Evolutionary conservation across 2,797 vertebrate species (phyloP).

Genomic region (Rallus crepitans): DNA sequence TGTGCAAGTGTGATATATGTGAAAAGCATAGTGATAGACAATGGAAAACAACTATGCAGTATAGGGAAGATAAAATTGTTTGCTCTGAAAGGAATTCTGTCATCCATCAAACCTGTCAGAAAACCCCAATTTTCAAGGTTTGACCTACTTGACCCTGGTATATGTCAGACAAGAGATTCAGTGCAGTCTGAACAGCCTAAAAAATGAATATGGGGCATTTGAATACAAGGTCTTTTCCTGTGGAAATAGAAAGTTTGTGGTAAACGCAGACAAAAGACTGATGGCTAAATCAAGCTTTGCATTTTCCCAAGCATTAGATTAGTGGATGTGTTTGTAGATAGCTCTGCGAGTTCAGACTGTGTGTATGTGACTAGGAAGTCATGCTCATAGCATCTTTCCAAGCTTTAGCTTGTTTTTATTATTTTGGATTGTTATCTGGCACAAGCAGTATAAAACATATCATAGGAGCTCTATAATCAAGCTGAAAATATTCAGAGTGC

Average conservation of each 20-base stretch:
- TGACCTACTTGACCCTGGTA: neutral
- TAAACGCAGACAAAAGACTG: neutral
- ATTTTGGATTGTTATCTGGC: neutral
- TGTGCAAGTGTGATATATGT: neutral
- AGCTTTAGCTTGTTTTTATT: neutral
- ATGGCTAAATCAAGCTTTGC: neutral
- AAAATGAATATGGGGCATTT: neutral
- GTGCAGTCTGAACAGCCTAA: neutral
- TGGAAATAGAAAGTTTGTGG: neutral
- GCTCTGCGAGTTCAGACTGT: neutral
- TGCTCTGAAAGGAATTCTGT: neutral
- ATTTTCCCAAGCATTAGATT: neutral
- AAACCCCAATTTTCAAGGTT: neutral
- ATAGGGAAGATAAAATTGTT: neutral
- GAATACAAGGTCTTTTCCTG: neutral
- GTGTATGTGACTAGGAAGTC: neutral
- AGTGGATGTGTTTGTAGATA: neutral
- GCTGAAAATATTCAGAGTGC: neutral
- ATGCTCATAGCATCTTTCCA: neutral
- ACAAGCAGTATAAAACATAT: neutral
- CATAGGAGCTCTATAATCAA: neutral
- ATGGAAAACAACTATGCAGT: neutral
- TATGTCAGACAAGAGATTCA: neutral
- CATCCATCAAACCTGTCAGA: neutral
- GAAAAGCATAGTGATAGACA: neutral